Conservation (phyloP, 37 sponge, comb jelly and placozoan genomes). For the Tethya wilhelma region DNA sequence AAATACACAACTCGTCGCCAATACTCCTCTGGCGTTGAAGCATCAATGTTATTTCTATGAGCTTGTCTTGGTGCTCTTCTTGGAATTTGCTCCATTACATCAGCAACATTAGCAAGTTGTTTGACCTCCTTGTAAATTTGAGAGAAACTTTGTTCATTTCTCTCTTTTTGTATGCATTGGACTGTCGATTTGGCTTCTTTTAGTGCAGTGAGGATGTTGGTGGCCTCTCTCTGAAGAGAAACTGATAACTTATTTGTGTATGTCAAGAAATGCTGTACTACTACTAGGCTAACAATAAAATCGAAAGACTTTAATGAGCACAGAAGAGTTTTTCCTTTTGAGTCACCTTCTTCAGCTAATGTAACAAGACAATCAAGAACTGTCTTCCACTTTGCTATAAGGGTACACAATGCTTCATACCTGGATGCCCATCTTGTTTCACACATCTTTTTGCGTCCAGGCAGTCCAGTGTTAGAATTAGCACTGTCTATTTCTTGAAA, state of each 20-base stretch:
- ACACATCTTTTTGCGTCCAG: no score
- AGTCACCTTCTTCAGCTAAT: no score
- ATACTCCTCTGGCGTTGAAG: no score
- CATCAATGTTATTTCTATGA: neutral
- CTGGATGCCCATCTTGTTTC: no score
- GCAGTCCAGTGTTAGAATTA: no score
- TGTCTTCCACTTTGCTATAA: no score
- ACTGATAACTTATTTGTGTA: neutral
- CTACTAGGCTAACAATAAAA: neutral
- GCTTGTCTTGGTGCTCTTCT: constrained; percentile 1
- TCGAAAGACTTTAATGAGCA: neutral
- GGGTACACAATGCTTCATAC: no score
- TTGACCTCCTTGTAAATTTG: neutral
- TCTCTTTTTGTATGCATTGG: constrained; percentile 3
- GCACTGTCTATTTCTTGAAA: no score
- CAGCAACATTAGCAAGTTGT: neutral
- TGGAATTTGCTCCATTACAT: neutral
- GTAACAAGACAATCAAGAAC: no score
- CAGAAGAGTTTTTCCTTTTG: no score
- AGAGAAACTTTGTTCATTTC: constrained; percentile 3
- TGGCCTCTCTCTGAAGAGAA: neutral
- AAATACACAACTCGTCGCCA: no score
- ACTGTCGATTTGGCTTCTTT: neutral
- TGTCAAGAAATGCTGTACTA: neutral
- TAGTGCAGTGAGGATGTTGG: neutral